Conservation (phyloP, 2,888 invertebrate genomes). For the Trypoxylon attenuatum region DNA sequence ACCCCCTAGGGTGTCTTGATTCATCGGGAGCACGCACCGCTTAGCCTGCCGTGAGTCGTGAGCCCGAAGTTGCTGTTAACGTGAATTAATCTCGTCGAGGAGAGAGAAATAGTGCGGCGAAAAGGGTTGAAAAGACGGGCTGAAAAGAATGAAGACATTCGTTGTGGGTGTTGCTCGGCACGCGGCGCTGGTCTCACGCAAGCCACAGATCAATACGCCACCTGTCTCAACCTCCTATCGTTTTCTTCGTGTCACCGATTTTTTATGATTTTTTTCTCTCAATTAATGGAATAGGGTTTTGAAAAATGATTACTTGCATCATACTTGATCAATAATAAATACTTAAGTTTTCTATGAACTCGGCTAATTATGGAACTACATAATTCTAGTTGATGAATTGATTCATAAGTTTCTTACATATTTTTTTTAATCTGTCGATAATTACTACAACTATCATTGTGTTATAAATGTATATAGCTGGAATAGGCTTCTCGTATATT, state of each 20-base stretch:
- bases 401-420: too few relatives aligned
- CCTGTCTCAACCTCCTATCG: slow-evolving; percentile 45
- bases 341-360: too few relatives aligned
- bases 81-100: slow-evolving; percentile 29
- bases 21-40: slow-evolving; percentile 51
- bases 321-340: too few relatives aligned
- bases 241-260: slow-evolving; percentile 47
- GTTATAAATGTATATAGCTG: too few relatives aligned
- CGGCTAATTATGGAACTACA: too few relatives aligned
- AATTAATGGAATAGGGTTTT: neutral
- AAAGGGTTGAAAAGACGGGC: slow-evolving; percentile 42
- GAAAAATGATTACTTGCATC: too few relatives aligned
- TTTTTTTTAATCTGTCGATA: too few relatives aligned
- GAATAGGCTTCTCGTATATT: too few relatives aligned
- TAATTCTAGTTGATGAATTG: too few relatives aligned
- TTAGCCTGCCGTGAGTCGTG: slow-evolving; percentile 47
- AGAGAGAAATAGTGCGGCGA: slow-evolving; percentile 10
- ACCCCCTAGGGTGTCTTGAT: slow-evolving; percentile 57
- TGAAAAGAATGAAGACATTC: slow-evolving; percentile 69
- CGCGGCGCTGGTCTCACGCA: slow-evolving; percentile 69
- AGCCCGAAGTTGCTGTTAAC: slow-evolving; percentile 47
- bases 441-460: too few relatives aligned
- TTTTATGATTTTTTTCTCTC: slow-evolving; percentile 39
- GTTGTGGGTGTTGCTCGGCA: slow-evolving; percentile 61
- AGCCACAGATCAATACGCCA: slow-evolving; percentile 68